phyloP scores from a whole-genome alignment of 2,888 invertebrate genomes.

The Pollenia labialis region DNA sequence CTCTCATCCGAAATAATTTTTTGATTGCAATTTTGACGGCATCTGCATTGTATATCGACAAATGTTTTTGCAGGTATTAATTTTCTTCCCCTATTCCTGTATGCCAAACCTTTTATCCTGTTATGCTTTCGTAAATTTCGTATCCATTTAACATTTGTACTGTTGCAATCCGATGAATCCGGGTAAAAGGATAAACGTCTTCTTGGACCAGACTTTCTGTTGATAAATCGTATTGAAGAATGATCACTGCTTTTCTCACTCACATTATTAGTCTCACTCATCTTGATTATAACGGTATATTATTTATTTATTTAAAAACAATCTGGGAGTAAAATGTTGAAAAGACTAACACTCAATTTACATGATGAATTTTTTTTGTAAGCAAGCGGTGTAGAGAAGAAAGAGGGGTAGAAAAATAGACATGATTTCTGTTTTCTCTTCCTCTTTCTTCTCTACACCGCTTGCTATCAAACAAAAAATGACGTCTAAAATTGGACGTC shows the following conservation, averaged over 20 bases:
- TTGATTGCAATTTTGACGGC: conserved; percentile 71
- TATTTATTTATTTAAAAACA: conserved; percentile 5
- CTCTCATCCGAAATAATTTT: conserved; percentile 54
- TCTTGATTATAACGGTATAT: conserved; percentile 25
- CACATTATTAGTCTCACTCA: conserved; percentile 27
- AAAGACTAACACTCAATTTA: no score
- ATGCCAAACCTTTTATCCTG: conserved; percentile 74
- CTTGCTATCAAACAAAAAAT: no score
- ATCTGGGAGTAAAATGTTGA: conserved; percentile 29
- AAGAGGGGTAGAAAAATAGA: no score
- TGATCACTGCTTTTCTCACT: conserved; percentile 21
- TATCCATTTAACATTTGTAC: conserved; percentile 67
- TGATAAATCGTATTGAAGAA: conserved; percentile 30
- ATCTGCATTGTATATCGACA: conserved; percentile 74
- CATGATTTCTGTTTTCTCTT: no score
- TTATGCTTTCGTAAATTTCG: conserved; percentile 76
- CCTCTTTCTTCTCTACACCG: no score
- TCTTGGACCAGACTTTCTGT: conserved; percentile 24
- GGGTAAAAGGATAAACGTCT: no score
- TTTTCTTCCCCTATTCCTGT: conserved; percentile 36
- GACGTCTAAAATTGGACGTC: no score
- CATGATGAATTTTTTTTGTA: no score
- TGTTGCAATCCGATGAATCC: no score
- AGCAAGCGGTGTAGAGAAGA: no score
- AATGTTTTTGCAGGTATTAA: conserved; percentile 57